These are phyloP conservation scores for Calyptomena viridis DNA, from an alignment of 2,113 vertebrate genomes.

Conservation along the genomic window DNA sequence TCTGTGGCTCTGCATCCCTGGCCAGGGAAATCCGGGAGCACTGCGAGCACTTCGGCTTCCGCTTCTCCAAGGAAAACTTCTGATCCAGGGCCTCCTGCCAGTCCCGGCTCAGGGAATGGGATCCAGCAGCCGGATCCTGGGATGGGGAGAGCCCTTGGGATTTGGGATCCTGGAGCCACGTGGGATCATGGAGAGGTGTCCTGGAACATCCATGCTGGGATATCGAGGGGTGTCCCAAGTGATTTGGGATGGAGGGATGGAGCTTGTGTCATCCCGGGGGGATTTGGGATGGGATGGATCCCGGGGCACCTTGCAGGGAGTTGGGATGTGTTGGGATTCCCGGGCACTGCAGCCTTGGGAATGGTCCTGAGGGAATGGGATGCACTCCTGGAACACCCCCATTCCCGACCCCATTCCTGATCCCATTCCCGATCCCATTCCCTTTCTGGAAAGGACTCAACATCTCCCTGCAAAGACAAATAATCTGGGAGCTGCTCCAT, in stretches of 20 bases:
- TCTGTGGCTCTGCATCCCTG: constrained; percentile 81
- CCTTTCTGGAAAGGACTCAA: not conserved
- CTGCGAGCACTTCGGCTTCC: constrained; percentile 81
- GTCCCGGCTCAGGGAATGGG: not conserved
- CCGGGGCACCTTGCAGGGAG: rapidly evolving
- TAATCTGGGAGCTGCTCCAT: not conserved
- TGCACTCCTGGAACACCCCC: not conserved
- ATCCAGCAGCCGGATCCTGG: rapidly evolving
- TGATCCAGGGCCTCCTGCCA: not conserved
- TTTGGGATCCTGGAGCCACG: not conserved
- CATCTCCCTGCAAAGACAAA: not conserved
- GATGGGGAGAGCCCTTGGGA: no score
- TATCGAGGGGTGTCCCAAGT: not conserved
- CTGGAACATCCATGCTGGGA: not conserved
- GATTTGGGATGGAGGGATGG: not conserved
- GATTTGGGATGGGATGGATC: not conserved
- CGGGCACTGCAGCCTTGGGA: not conserved
- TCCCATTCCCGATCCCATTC: not conserved
- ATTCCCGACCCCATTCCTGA: not conserved
- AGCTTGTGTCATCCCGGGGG: not conserved
- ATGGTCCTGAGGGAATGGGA: not conserved
- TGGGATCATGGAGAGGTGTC: not conserved
- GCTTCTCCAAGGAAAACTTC: constrained; percentile 88
- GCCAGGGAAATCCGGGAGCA: constrained; percentile 79
- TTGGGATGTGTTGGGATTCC: not conserved